Evolutionary conservation across 2,797 vertebrate species (phyloP), one percentile per base, ranked within the genome.

Genomic region (Cirrhinus molitorella): DNA sequence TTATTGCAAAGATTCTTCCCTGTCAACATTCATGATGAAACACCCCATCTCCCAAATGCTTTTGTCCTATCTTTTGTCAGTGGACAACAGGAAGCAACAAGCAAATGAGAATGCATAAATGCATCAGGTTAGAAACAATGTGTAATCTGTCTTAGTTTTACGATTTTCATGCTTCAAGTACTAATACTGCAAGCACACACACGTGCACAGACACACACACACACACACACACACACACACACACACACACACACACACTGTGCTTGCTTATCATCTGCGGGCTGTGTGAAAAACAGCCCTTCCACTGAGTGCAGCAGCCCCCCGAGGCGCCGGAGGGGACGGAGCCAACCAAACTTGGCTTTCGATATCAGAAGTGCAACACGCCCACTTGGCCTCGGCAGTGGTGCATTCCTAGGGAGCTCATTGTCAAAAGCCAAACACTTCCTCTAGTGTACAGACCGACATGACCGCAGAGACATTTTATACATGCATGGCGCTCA

Each of bases 341-440:
- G 81, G 92, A 88, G 83, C 85, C 86, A 88, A 85, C 91, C 91
- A 92, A 93, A 95, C 92, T 94, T 95, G 94, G 94, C 94, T 93
- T 93, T 91, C 92, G 89, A 92, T 92, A 93, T 92, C 86, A 72
- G 88, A 90, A 90, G 90, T 87, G 87, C 6, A 87, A 89, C 93
- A 94, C 94, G 92, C 95, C 95, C 90, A 92, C 92, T 94, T 95
- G 94, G 94, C 92, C 79, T 89, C 17, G 88, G 90, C 91, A 89
- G 87, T 92, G 88, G 92, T 92, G 93, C 94, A 95, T 95, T 95
- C 95, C 94, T 94, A 92, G 92, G 94, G 92, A 94, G 94, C 92
- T 93, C 93, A 93, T 92, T 95, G 94, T 95, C 94, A 94, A 94
- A 88, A 94, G 92, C 92, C 92, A 92, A 94, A 92, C 92, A 93